Evolutionary conservation across 1,140 invertebrate genomes (phyloP), one percentile per base, ranked within the genome.

Genomic region (Bombus picipes): DNA sequence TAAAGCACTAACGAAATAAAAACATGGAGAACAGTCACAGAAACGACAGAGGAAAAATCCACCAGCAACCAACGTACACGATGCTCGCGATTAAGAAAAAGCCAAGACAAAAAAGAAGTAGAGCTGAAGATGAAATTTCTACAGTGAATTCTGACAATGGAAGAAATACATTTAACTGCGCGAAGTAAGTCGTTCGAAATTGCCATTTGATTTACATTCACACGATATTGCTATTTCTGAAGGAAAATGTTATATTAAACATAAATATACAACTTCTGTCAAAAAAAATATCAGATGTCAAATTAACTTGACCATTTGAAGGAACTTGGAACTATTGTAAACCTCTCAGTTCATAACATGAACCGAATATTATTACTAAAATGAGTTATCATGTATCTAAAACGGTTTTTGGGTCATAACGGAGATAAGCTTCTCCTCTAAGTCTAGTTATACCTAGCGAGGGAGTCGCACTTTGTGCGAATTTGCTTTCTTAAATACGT

Each of bases 1-100:
- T 81, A 41, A 57, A 28, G 6, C 71, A 28, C 37, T 59, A 37
- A 34, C 47, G 37, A 71, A 57, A 84, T 59, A 71, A 59, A 83
- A 77, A 77, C 53, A 13, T 13, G 15, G 28, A 37, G n/a, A 62
- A 77, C 43, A 74, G 62, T 78, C 22, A 28, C n/a, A 18, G 68
- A 85, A 80, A 77, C 34, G 32, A 53, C 18, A 34, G 10, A 41
- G 57, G 39, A 62, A 70, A 65, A 71, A n/a, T 32, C 6, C 15
- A 15, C 18, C 18, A 22, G 18, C 15, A 47, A 43, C 8, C 41
- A 22, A 28, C 10, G 59, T 39, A 25, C 37, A 3, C 37, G 13
- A 25, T 37, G 13, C 12, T 41, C 13, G 34, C 13, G 34, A 59
- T 39, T 39, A 28, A 59, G 57, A 53, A 59, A 41, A 53, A 53